phyloP scores from a whole-genome alignment of 2,888 invertebrate species.

The Campoplex capitator region DNA sequence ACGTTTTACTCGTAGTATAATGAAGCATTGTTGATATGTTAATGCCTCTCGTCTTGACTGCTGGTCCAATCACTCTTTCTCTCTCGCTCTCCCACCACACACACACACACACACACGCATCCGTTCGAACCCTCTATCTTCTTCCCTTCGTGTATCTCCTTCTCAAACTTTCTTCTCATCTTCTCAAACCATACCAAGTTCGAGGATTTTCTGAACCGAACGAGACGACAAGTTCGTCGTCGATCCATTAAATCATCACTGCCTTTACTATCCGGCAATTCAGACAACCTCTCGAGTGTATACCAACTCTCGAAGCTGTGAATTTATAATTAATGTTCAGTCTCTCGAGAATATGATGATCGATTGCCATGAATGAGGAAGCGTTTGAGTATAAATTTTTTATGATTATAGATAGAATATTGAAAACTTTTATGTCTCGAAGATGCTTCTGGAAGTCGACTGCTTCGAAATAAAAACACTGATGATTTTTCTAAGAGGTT shows the following conservation, averaged over 20 bases:
- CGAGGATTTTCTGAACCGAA: conserved; percentile 42
- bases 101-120: background rate
- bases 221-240: conserved; percentile 46
- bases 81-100: background rate
- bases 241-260: conserved; percentile 42
- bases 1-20: conserved; percentile 72
- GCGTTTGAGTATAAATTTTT: background rate
- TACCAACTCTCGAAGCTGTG: conserved; percentile 31
- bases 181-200: background rate
- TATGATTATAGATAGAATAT: conserved; percentile 20
- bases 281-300: conserved; percentile 1
- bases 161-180: background rate
- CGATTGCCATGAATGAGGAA: conserved; percentile 48
- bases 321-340: conserved; percentile 63
- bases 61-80: conserved; percentile 22
- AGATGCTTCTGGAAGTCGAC: background rate
- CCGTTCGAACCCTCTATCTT: background rate
- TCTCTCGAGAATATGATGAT: conserved; percentile 25
- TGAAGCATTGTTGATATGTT: conserved; percentile 81
- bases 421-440: background rate
- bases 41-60: conserved; percentile 71
- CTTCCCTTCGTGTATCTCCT: background rate
- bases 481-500: too few relatives aligned
- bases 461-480: too few relatives aligned
- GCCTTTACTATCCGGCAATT: conserved; percentile 29